A percentile compares a stretch with the other conserved stretches of the same genome.
Conservation (phyloP, 1,140 invertebrate species). For the Homalodisca vitripennis region DNA sequence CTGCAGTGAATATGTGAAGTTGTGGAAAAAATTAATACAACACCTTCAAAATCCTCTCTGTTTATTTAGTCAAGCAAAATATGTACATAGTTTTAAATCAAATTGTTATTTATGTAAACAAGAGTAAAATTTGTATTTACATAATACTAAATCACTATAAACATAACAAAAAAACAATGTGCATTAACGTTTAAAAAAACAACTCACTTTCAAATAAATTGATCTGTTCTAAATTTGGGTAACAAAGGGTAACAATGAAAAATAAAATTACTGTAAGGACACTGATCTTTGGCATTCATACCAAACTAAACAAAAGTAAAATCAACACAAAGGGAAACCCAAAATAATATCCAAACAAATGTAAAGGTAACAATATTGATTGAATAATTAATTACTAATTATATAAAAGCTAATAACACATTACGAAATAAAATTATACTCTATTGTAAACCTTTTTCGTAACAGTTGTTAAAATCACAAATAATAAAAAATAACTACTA, state of each 20-base stretch:
- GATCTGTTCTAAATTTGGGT: not conserved
- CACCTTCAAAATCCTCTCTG: not conserved
- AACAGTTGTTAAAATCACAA: too few species aligned
- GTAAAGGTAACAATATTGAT: too few species aligned
- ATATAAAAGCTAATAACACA: too few species aligned
- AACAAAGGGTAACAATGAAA: not conserved
- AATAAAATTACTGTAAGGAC: not conserved
- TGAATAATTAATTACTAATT: too few species aligned
- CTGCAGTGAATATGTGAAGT: too few species aligned
- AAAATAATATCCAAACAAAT: not conserved
- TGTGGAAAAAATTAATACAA: not conserved
- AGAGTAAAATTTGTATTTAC: slow-evolving; percentile 15
- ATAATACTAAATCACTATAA: slow-evolving; percentile 18
- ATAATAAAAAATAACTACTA: too few species aligned
- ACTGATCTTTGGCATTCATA: not conserved
- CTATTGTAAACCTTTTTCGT: too few species aligned
- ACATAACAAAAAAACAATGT: not conserved
- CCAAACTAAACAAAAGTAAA: not conserved
- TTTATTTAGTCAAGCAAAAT: slow-evolving; percentile 10
- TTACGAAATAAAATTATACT: too few species aligned
- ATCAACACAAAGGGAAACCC: not conserved
- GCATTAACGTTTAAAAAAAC: not conserved
- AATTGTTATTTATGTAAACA: not conserved
- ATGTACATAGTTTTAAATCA: not conserved
- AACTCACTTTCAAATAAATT: not conserved